These are phyloP conservation scores for Heliconius erato DNA, from an alignment of 2,888 invertebrate species.

Conservation along the genomic window DNA sequence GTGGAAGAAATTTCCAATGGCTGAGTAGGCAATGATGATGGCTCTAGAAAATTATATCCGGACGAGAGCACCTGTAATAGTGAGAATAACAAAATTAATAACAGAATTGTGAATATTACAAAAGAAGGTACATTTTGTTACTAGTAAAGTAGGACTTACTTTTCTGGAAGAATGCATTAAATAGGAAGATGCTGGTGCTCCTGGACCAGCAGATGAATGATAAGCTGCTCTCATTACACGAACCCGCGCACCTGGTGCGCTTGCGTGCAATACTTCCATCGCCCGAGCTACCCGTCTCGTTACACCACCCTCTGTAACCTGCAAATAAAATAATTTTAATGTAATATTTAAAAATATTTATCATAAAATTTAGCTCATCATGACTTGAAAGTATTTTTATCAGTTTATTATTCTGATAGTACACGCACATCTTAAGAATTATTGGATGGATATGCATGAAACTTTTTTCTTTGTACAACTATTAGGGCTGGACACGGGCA, in stretches of 20 bases:
- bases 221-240: conserved; percentile 89
- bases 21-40: conserved; percentile 67
- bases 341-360: neutral
- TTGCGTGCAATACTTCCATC: conserved; percentile 90
- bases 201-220: conserved; percentile 77
- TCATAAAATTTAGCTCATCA: neutral
- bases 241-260: conserved; percentile 88
- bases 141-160: neutral
- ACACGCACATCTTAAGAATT: no score
- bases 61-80: conserved; percentile 76
- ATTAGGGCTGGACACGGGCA: neutral
- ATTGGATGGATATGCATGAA: neutral
- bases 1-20: conserved; percentile 81
- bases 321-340: conserved; percentile 48
- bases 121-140: neutral
- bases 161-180: conserved; percentile 80
- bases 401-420: no score
- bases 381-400: neutral
- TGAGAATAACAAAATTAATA: conserved; percentile 52
- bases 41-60: conserved; percentile 73
- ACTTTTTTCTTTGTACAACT: neutral
- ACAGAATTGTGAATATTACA: neutral
- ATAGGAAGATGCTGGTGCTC: conserved; percentile 72
- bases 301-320: conserved; percentile 81
- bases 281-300: conserved; percentile 83